Evolutionary conservation across 2,888 invertebrate genomes (phyloP).

Genomic region (Nomada ruficornis): DNA sequence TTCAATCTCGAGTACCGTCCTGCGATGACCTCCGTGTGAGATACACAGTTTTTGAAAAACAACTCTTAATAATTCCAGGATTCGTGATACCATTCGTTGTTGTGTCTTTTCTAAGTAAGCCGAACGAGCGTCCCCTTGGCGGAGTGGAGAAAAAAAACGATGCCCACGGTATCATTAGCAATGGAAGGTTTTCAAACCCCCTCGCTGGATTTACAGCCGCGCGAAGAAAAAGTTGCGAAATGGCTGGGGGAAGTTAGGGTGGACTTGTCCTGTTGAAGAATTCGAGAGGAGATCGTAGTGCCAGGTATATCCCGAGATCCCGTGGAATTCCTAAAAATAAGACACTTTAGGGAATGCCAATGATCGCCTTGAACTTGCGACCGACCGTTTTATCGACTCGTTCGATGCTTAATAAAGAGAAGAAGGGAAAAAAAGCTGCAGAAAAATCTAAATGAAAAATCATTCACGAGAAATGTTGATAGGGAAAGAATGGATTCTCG

Average conservation of each 20-base stretch:
- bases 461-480: background rate
- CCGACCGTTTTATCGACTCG: slow-evolving; percentile 47
- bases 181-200: background rate
- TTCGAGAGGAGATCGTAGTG: slow-evolving; percentile 17
- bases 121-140: background rate
- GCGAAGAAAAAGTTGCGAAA: slow-evolving; percentile 5
- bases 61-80: background rate
- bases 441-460: background rate
- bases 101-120: too few species aligned
- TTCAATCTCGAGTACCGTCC: background rate
- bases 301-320: slow-evolving; percentile 38
- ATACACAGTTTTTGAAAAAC: background rate
- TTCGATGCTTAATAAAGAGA: slow-evolving; percentile 17
- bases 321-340: slow-evolving; percentile 65
- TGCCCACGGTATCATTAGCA: background rate
- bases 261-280: slow-evolving; percentile 42
- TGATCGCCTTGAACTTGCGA: slow-evolving; percentile 81
- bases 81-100: too few species aligned
- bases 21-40: too few species aligned
- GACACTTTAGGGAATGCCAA: slow-evolving; percentile 74
- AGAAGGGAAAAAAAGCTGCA: background rate
- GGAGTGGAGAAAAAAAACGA: background rate
- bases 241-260: background rate
- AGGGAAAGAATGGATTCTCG: background rate
- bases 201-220: background rate